Evolutionary conservation across 2,113 vertebrate genomes (phyloP).

Genomic region (Festucalex cinctus): DNA sequence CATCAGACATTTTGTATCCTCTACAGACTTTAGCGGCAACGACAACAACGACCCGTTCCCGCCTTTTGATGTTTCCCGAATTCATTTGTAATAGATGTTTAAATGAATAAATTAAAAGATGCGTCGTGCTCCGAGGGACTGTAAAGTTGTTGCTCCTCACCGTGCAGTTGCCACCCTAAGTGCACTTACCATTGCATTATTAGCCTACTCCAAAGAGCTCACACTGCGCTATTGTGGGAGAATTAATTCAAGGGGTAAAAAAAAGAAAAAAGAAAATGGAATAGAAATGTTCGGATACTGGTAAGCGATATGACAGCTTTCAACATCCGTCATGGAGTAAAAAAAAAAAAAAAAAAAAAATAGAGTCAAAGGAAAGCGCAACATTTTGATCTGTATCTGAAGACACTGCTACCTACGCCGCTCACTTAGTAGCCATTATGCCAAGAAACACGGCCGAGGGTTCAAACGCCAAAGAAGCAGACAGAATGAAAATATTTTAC

Average conservation of each 20-base stretch:
- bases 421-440: conserved; percentile 32
- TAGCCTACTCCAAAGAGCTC: conserved; percentile 15
- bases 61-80: neutral
- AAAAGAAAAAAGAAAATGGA: conserved; percentile 28
- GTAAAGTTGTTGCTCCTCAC: conserved; percentile 7
- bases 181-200: conserved; percentile 18
- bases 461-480: conserved; percentile 49
- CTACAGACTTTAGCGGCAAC: neutral
- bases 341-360: no score
- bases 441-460: conserved; percentile 34
- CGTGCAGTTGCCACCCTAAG: conserved; percentile 11
- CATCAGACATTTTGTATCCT: neutral
- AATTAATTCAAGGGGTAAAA: conserved; percentile 37
- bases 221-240: conserved; percentile 31
- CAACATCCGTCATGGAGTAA: conserved; percentile 37
- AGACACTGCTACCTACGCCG: conserved; percentile 40
- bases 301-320: conserved; percentile 32
- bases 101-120: neutral
- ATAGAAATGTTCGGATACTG: conserved; percentile 1
- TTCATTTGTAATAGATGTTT: conserved; percentile 1
- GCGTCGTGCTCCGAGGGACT: neutral
- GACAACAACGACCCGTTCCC: conserved; percentile 6
- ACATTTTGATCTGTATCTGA: conserved; percentile 47
- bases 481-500: conserved; percentile 62
- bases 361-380: neutral